A percentile compares a stretch with the other conserved stretches of the same genome.
Conservation (phyloP, 2,888 invertebrate genomes). For the Drosophila neotestacea region DNA sequence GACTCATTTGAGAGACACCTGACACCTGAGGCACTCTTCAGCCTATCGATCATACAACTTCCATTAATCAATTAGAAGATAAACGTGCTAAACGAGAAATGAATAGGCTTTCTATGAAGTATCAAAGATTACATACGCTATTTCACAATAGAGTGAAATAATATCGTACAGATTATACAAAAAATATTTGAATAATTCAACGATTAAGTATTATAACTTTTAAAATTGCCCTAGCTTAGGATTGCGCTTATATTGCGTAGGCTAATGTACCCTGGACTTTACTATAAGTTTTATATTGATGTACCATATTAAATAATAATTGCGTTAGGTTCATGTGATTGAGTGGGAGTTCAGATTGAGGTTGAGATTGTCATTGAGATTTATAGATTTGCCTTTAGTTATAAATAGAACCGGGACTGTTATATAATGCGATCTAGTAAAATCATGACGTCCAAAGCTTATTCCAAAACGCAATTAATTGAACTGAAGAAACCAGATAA, state of each 20-base stretch:
- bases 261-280: neutral
- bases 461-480: conserved; percentile 14
- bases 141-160: conserved; percentile 10
- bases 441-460: conserved; percentile 19
- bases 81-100: conserved; percentile 36
- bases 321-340: conserved; percentile 22
- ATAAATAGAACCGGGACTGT: neutral
- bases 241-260: neutral
- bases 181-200: too few relatives aligned
- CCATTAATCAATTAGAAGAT: conserved; percentile 21
- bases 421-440: conserved; percentile 12
- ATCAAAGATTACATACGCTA: conserved; percentile 13
- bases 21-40: conserved; percentile 29
- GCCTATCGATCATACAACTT: conserved; percentile 19
- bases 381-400: neutral
- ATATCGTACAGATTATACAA: neutral
- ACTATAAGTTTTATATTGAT: neutral
- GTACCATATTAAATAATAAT: conserved; percentile 19
- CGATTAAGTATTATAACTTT: neutral
- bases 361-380: neutral
- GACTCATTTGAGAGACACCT: conserved; percentile 21
- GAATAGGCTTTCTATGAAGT: neutral
- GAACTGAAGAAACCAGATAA: conserved; percentile 16
- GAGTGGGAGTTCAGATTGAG: neutral
- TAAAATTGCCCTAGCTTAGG: neutral